phyloP scores from a whole-genome alignment of 2,888 invertebrate genomes.

The Xestia c-nigrum region DNA sequence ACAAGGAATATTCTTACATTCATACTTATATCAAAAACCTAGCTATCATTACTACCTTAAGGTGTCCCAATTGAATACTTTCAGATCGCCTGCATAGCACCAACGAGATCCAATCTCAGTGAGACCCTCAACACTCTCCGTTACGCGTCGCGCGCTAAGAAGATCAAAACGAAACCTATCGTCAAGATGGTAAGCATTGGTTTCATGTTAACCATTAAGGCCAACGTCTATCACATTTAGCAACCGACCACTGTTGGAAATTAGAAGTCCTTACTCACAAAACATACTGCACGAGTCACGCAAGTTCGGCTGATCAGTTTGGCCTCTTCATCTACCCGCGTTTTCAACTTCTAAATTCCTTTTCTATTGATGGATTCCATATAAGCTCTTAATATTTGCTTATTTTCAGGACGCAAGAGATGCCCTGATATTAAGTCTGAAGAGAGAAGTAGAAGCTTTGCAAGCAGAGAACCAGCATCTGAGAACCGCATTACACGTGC shows the following conservation, averaged over 20 bases:
- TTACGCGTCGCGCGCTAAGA: slow-evolving; percentile 97
- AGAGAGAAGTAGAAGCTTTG: slow-evolving; percentile 96
- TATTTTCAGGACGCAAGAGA: slow-evolving; percentile 96
- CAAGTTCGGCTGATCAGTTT: neutral
- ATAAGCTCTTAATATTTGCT: neutral
- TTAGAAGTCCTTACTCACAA: neutral
- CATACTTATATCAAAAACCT: neutral
- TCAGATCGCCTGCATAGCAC: slow-evolving; percentile 98
- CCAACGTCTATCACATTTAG: neutral
- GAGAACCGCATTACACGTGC: slow-evolving; percentile 93
- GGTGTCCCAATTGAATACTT: neutral
- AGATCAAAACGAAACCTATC: slow-evolving; percentile 97
- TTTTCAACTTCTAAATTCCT: neutral
- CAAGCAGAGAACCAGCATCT: slow-evolving; percentile 97
- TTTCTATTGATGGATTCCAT: neutral
- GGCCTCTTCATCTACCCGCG: neutral
- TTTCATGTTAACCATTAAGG: neutral
- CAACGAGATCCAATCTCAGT: slow-evolving; percentile 95
- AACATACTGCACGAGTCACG: neutral
- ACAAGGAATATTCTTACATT: neutral
- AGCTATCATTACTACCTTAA: too few species aligned
- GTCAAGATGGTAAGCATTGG: slow-evolving; percentile 95
- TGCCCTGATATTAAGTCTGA: slow-evolving; percentile 96
- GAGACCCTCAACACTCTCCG: slow-evolving; percentile 98
- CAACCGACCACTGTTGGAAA: neutral